Evolutionary conservation across 2,113 vertebrate species (phyloP).

Genomic region (Xenus cinereus): DNA sequence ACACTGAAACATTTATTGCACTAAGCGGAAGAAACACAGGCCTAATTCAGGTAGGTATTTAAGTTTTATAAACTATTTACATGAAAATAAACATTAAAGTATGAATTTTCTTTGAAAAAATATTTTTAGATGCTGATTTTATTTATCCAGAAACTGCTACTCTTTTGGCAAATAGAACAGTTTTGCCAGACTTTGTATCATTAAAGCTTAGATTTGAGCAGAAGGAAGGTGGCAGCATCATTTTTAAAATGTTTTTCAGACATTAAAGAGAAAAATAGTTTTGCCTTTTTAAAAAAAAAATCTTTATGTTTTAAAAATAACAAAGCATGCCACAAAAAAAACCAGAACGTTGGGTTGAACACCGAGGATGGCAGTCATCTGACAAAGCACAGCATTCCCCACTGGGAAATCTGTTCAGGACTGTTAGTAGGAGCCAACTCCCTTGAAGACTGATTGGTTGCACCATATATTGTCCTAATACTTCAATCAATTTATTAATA

Average conservation of each 20-base stretch:
- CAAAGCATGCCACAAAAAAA: background rate
- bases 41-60: background rate
- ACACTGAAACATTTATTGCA: background rate
- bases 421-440: background rate
- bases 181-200: background rate
- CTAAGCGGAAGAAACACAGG: background rate
- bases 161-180: background rate
- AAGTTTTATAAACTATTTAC: background rate
- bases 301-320: background rate
- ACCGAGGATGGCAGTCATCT: background rate
- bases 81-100: background rate
- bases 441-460: background rate
- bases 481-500: background rate
- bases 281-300: background rate
- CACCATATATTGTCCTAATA: background rate
- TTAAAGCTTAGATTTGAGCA: background rate
- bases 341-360: background rate
- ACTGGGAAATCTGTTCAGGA: background rate
- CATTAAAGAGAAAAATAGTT: background rate
- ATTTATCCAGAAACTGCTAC: background rate
- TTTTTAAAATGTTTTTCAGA: background rate
- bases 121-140: background rate
- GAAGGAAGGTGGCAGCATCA: background rate
- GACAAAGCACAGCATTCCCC: background rate
- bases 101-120: background rate